Percentiles rank a stretch among this genome's conserved stretches.
Evolutionary conservation across 2,113 vertebrate genomes (phyloP).

Genomic region (Enhydra lutris): DNA sequence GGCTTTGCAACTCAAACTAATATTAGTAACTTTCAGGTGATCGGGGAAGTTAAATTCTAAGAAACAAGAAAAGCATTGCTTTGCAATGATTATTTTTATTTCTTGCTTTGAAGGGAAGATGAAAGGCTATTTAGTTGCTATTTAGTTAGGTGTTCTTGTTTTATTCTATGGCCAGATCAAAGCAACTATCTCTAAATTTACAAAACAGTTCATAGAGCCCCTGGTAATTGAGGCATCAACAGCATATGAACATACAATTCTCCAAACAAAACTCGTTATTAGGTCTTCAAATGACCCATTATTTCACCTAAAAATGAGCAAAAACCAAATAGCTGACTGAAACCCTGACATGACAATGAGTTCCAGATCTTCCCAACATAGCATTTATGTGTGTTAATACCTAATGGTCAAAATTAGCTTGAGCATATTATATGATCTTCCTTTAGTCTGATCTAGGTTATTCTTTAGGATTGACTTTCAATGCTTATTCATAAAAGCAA

Average conservation of each 20-base stretch:
- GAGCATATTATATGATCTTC: neutral
- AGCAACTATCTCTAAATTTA: conserved; percentile 52
- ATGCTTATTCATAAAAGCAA: neutral
- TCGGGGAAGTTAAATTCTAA: neutral
- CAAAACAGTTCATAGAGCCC: conserved; percentile 44
- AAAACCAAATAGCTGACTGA: conserved; percentile 25
- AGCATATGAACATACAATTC: conserved; percentile 49
- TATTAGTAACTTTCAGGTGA: conserved; percentile 47
- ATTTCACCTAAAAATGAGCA: conserved; percentile 39
- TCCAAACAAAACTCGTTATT: conserved; percentile 38
- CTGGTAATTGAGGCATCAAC: conserved; percentile 5
- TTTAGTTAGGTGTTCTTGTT: conserved; percentile 60
- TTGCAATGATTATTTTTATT: conserved; percentile 57
- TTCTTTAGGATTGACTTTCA: neutral
- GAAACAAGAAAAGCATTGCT: conserved; percentile 44
- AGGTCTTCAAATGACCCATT: neutral
- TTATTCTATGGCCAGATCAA: conserved; percentile 47
- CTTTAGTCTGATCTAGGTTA: neutral
- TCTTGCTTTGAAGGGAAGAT: conserved; percentile 67
- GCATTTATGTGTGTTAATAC: neutral
- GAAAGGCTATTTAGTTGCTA: conserved; percentile 55
- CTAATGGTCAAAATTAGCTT: neutral
- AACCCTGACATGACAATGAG: conserved; percentile 19
- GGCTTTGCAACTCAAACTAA: conserved; percentile 46
- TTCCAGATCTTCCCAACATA: conserved; percentile 42